Evolutionary conservation across 2,113 vertebrate species (phyloP), one percentile per base, ranked within the genome.

Genomic region (Odontesthes bonariensis): DNA sequence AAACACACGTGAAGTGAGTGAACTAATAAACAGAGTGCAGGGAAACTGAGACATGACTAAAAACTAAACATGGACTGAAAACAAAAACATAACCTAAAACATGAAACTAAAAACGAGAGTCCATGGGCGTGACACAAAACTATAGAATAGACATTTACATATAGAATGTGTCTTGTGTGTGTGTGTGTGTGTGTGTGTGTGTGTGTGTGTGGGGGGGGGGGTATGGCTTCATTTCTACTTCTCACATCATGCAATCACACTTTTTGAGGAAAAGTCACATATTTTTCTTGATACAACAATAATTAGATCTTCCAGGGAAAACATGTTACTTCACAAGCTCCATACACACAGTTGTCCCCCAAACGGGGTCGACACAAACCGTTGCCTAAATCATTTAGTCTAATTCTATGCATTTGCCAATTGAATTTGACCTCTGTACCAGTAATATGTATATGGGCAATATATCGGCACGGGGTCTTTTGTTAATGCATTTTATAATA

Each of bases 401-500:
- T 46, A 33, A 16, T 35, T 71, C 38, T 40, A 31, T 70, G 46
- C 20, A 62, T 69, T 71, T 66, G 8, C 46, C 72, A 58, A 74
- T 70, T 75, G 47, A 67, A 75, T 60, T 20, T n/a, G 17, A 71
- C 49, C 19, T 19, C 32, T 38, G 27, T 27, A 4, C 38, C 42
- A 42, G 53, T 35, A 53, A 54, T 55, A 71, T 68, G 49, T 53
- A 44, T 66, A 31, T 56, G 27, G 53, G 70, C 61, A 31, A 68
- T 42, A 67, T 55, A 57, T 57, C 66, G 83, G 59, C 52, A 54
- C 63, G 58, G 51, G 62, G 9, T 5, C 19, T 73, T 49, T 60
- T 73, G 53, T 83, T 62, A 62, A 76, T 73, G 32, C 54, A 74
- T 81, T 76, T 59, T 66, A 76, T 65, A 82, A 54, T 57, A 69